These are phyloP conservation scores for Dasypus novemcinctus DNA, from an alignment of 2,113 vertebrate genomes.

Conservation along the genomic window DNA sequence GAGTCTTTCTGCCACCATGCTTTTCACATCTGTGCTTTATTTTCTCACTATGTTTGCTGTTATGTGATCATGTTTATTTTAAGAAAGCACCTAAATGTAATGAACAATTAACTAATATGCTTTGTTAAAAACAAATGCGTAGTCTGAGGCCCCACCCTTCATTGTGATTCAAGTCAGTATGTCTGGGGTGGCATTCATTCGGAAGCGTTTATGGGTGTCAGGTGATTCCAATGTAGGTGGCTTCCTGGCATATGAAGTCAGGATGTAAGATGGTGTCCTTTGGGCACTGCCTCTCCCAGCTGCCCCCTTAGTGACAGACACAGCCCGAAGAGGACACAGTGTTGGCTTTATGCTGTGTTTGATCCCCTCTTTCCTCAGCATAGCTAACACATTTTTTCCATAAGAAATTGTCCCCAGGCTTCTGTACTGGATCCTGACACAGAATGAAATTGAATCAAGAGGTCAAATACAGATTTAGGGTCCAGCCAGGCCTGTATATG, in stretches of 20 bases:
- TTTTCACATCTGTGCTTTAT: conserved; percentile 83
- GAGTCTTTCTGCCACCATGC: conserved; percentile 84
- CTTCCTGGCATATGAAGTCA: neutral
- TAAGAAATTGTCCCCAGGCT: neutral
- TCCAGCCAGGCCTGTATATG: neutral
- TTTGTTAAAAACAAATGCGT: conserved; percentile 23
- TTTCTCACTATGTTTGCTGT: conserved; percentile 87
- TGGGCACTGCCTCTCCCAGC: neutral
- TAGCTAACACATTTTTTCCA: neutral
- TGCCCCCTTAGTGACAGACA: neutral
- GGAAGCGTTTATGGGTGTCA: neutral
- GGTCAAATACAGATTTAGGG: neutral
- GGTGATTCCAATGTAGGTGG: neutral
- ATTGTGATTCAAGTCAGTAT: neutral
- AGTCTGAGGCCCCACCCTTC: neutral
- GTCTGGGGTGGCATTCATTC: neutral
- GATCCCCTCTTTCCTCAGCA: neutral
- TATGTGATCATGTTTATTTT: conserved; percentile 91
- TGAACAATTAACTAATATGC: conserved; percentile 84
- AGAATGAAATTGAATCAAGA: neutral
- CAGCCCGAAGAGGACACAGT: neutral
- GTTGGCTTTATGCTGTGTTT: neutral
- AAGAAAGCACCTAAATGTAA: conserved; percentile 90
- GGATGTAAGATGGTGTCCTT: neutral
- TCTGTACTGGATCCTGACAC: neutral